phyloP scores from a whole-genome alignment of 35 echinoderm and acorn worm species.

The Strongylocentrotus purpuratus region DNA sequence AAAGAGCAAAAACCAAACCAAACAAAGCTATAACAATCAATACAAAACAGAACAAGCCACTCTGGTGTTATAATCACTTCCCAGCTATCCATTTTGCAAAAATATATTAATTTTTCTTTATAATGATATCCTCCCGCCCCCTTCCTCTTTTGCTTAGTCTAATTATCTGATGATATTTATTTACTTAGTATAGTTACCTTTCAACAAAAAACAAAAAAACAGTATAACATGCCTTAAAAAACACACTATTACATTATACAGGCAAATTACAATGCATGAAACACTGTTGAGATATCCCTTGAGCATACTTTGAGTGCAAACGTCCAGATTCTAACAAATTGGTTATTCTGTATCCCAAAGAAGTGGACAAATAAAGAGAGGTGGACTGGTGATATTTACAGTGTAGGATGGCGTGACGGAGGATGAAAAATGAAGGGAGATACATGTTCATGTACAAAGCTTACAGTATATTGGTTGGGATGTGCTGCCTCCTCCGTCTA shows the following conservation, averaged over 20 bases:
- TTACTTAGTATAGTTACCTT: not conserved
- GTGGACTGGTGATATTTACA: not conserved
- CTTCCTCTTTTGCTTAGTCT: too few relatives aligned
- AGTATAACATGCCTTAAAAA: not conserved
- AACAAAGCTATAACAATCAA: too few relatives aligned
- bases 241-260: not conserved
- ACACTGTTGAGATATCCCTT: not conserved
- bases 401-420: not conserved
- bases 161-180: not conserved
- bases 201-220: not conserved
- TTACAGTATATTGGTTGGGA: not conserved
- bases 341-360: not conserved
- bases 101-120: too few relatives aligned
- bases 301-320: not conserved
- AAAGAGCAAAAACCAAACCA: too few relatives aligned
- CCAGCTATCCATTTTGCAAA: too few relatives aligned
- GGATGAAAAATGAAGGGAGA: not conserved
- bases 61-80: too few relatives aligned
- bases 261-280: not conserved
- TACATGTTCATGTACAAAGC: not conserved
- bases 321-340: not conserved
- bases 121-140: too few relatives aligned
- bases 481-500: not conserved
- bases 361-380: not conserved
- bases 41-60: too few relatives aligned